Base-by-base conservation (phyloP, 2,797 vertebrate species). In the Acipenser ruthenus region DNA sequence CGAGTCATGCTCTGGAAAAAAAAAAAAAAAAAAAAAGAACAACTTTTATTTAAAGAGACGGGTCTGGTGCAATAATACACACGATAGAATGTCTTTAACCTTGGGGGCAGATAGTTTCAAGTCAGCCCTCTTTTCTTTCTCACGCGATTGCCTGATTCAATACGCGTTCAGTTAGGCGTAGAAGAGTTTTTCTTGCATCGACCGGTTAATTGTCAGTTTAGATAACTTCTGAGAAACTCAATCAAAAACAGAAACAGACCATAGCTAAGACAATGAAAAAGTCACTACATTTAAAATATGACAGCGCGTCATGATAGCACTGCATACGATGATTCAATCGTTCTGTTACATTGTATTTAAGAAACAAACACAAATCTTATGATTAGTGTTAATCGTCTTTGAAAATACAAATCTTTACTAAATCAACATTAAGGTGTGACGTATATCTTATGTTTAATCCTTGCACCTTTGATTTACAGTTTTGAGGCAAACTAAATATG, bases 41-140 rank as follows among this genome's bases (percentile, higher is more conserved):
- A 18, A 7, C 10, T 81, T 83, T 82, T 84, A 84, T 84, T 83
- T 74, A 82, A 78, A 82, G 75, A 80, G 78, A 78, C 77, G 75
- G 74, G 71, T 70, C 64, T 69, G 56, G 74, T 70, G 70, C 77
- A 75, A 68, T 77, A 78, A 84, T 76, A 77, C 83, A 81, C 81
- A 82, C 71, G 78, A 51, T 80, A 84, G 80, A 83, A 84, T 82
- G 78, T 82, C 80, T 80, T 84, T 82, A 82, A 83, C 84, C 81
- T 80, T 63, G 67, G 71, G 74, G 78, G 70, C 71, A 65, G 65
- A 71, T 72, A 74, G 77, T 74, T 74, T 5, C 51, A 62, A 70
- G 75, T 80, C 71, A 74, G 67, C 37, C 50, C 70, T 68, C 51
- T 60, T 71, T 68, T 65, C 67, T 72, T 71, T 81, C 78, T 81